Conservation (phyloP, 2,797 vertebrate species). For the Hafferia zeledoni region DNA sequence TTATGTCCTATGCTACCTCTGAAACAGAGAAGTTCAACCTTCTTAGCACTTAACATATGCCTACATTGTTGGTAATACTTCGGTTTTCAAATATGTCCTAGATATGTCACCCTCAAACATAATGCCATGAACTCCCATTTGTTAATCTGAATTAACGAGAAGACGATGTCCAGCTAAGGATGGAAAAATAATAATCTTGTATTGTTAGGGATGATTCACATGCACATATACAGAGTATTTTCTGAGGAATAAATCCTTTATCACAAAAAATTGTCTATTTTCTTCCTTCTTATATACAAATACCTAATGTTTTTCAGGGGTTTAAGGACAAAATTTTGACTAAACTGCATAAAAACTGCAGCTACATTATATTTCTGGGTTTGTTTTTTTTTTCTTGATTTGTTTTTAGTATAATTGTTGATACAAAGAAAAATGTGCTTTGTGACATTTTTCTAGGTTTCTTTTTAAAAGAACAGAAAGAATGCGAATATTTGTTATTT, state of each 20-base stretch:
- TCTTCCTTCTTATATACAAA: background rate
- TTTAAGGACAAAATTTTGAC: background rate
- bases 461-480: background rate
- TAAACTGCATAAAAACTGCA: background rate
- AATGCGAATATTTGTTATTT: background rate
- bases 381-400: accelerated
- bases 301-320: accelerated
- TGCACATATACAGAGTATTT: background rate
- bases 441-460: background rate
- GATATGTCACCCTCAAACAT: conserved; percentile 49
- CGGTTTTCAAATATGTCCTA: conserved; percentile 35
- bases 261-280: background rate
- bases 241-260: background rate
- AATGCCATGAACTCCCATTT: background rate
- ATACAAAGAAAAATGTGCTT: background rate
- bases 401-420: background rate
- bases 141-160: conserved; percentile 64
- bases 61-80: background rate
- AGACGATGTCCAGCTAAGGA: conserved; percentile 12
- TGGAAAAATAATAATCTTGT: background rate
- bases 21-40: background rate
- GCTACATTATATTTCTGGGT: accelerated
- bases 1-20: background rate
- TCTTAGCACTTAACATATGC: conserved; percentile 14
- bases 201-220: background rate